Evolutionary conservation across 2,888 invertebrate species (phyloP).

Genomic region (Parnassius glacialis): DNA sequence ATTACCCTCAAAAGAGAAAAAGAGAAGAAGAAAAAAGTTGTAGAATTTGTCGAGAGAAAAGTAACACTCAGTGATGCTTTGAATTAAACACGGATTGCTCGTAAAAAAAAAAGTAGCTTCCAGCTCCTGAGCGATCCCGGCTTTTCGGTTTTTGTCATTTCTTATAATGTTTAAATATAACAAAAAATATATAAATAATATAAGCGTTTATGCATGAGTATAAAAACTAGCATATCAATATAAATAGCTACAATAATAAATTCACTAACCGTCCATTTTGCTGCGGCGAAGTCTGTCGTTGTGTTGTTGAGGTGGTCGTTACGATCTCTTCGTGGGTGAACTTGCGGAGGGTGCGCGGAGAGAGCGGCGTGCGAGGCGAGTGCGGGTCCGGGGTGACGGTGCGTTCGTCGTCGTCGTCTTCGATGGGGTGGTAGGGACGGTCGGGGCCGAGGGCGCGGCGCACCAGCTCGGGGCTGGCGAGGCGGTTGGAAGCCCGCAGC

Average conservation of each 20-base stretch:
- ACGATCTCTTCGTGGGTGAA: constrained; percentile 67
- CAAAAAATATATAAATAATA: too few relatives aligned
- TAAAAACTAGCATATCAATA: too few relatives aligned
- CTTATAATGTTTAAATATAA: too few relatives aligned
- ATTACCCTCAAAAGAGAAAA: too few relatives aligned
- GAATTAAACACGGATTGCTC: too few relatives aligned
- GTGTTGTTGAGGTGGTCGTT: constrained; percentile 50
- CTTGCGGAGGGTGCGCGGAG: constrained; percentile 63
- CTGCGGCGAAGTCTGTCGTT: constrained; percentile 50
- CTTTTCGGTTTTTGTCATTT: too few relatives aligned
- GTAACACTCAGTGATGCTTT: too few relatives aligned
- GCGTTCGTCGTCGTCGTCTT: constrained; percentile 66
- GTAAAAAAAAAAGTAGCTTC: too few relatives aligned
- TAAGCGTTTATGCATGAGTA: too few relatives aligned
- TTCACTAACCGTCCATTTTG: constrained; percentile 61
- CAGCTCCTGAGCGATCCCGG: too few relatives aligned
- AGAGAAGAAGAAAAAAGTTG: too few relatives aligned
- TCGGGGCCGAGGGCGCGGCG: constrained; percentile 71
- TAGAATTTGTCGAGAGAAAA: too few relatives aligned
- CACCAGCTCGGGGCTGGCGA: constrained; percentile 91
- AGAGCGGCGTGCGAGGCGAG: constrained; percentile 54
- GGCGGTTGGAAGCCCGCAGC: constrained; percentile 86
- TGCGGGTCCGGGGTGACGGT: constrained; percentile 60
- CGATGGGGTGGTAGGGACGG: constrained; percentile 81
- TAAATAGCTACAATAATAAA: not conserved